Evolutionary conservation across 1,140 invertebrate genomes (phyloP).

Genomic region (Drosophila pachea): DNA sequence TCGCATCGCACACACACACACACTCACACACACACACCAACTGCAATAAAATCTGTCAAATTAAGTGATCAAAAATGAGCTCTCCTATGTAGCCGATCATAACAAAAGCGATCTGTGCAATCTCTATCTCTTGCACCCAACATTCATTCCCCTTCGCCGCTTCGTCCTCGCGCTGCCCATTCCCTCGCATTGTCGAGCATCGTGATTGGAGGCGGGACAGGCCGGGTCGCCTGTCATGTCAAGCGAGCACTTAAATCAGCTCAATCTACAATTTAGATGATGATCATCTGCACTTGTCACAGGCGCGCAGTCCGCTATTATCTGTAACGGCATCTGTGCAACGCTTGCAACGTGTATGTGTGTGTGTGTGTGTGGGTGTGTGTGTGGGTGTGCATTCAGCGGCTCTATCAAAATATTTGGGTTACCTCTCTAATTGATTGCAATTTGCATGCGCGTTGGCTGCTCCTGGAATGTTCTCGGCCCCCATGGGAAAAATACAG

Average conservation of each 20-base stretch:
- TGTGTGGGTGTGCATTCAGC: too few relatives aligned
- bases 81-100: not conserved
- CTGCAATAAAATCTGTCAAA: constrained; percentile 16
- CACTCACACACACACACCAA: not conserved
- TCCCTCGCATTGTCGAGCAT: constrained; percentile 18
- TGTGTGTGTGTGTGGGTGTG: constrained; percentile 16
- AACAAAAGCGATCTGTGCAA: not conserved
- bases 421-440: constrained; percentile 47
- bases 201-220: constrained; percentile 28
- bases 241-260: constrained; percentile 37
- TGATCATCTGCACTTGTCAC: constrained; percentile 4
- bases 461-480: constrained; percentile 11
- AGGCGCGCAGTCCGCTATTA: not conserved
- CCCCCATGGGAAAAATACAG: not conserved
- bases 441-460: constrained; percentile 48
- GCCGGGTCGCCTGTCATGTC: constrained; percentile 32
- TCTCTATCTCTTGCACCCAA: not conserved
- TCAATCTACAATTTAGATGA: constrained; percentile 24
- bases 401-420: constrained; percentile 39
- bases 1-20: constrained; percentile 5
- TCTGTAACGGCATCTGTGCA: not conserved
- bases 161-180: not conserved
- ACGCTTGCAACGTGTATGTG: constrained; percentile 20
- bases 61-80: constrained; percentile 12
- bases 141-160: not conserved